Percentiles rank a stretch among this genome's conserved stretches.
phyloP scores from a whole-genome alignment of 2,888 invertebrate genomes.

The Polylopha cassiicola region DNA sequence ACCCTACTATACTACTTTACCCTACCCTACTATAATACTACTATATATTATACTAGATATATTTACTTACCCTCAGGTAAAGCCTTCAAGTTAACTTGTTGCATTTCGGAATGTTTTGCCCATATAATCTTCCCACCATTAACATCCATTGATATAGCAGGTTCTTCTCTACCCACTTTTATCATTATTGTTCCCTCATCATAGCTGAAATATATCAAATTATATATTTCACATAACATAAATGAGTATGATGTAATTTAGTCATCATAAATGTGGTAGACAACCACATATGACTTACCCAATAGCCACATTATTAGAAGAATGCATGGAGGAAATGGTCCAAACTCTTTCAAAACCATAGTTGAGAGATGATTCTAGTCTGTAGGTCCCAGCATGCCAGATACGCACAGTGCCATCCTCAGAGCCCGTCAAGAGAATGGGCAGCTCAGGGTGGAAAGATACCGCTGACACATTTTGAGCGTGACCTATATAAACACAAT shows the following conservation, averaged over 20 bases:
- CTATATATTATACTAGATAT: background rate
- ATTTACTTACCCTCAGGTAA: slow-evolving; percentile 81
- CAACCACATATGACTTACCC: slow-evolving; percentile 79
- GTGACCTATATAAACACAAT: slow-evolving; percentile 79
- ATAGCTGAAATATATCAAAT: slow-evolving; percentile 71
- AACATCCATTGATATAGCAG: slow-evolving; percentile 99
- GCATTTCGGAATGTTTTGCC: slow-evolving; percentile 99
- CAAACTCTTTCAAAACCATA: slow-evolving; percentile 99
- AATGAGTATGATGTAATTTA: no score
- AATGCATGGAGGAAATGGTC: slow-evolving; percentile 95
- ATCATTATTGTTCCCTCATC: slow-evolving; percentile 98
- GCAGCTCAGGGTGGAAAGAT: slow-evolving; percentile 98
- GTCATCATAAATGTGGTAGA: no score
- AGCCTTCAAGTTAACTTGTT: slow-evolving; percentile 95
- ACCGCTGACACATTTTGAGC: slow-evolving; percentile 97
- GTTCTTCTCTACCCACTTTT: slow-evolving; percentile 98
- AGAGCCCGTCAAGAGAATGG: slow-evolving; percentile 96
- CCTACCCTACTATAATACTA: background rate
- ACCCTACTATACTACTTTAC: background rate
- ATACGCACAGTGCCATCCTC: slow-evolving; percentile 98
- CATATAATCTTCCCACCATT: slow-evolving; percentile 99
- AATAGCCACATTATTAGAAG: slow-evolving; percentile 97
- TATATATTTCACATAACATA: slow-evolving; percentile 17
- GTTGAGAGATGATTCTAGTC: slow-evolving; percentile 96
- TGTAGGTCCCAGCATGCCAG: slow-evolving; percentile 99